phyloP scores from a whole-genome alignment of 2,888 invertebrate species.

The Sycophila texana region DNA sequence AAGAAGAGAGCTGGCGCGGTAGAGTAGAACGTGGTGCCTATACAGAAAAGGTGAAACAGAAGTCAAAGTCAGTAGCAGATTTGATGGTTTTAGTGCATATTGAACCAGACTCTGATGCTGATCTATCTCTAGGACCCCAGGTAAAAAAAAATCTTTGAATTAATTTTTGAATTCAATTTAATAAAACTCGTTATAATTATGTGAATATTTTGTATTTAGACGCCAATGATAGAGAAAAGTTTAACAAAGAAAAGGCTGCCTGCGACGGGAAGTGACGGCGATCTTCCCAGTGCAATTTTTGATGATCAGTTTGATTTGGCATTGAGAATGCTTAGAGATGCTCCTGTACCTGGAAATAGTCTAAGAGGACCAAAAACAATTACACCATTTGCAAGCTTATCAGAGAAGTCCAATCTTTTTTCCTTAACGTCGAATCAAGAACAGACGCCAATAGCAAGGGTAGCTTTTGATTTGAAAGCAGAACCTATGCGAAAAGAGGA shows the following conservation, averaged over 20 bases:
- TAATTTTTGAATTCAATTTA: neutral
- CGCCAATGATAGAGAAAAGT: conserved; percentile 62
- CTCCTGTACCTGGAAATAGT: conserved; percentile 44
- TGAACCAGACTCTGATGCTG: conserved; percentile 81
- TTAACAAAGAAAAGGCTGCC: conserved; percentile 67
- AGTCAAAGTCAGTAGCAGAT: conserved; percentile 82
- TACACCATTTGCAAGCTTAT: conserved; percentile 55
- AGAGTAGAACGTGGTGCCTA: conserved; percentile 80
- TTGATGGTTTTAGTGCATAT: conserved; percentile 83
- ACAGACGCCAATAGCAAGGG: conserved; percentile 61
- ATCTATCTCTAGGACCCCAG: conserved; percentile 75
- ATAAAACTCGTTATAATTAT: neutral
- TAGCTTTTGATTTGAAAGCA: conserved; percentile 59
- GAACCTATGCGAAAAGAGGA: conserved; percentile 21
- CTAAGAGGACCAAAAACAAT: conserved; percentile 59
- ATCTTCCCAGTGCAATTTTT: conserved; percentile 76
- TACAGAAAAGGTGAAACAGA: conserved; percentile 81
- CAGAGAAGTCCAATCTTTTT: conserved; percentile 65
- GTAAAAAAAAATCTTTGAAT: conserved; percentile 24
- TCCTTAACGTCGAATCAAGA: conserved; percentile 65
- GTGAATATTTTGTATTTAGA: conserved; percentile 7
- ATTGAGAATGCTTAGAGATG: conserved; percentile 76
- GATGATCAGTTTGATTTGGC: conserved; percentile 79
- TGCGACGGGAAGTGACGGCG: conserved; percentile 79
- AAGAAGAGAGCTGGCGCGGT: conserved; percentile 81